These are phyloP conservation scores for Megalops atlanticus DNA, from an alignment of 2,113 vertebrate species.

Conservation along the genomic window DNA sequence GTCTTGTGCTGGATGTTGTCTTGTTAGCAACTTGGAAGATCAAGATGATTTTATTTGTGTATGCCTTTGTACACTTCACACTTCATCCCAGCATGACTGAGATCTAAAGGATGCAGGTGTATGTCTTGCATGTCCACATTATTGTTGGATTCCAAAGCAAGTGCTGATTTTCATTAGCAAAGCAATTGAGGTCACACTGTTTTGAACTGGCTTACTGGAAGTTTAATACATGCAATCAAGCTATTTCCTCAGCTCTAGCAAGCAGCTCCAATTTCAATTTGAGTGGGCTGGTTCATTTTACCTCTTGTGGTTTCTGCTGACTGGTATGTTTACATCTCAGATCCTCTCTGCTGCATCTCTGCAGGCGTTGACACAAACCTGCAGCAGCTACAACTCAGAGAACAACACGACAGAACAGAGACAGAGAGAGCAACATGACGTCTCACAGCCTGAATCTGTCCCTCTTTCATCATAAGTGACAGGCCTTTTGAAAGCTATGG, in stretches of 20 bases:
- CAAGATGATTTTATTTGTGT: too few species aligned
- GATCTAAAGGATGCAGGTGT: too few species aligned
- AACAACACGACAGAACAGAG: too few species aligned
- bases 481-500: not conserved
- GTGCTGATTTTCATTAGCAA: conserved; percentile 11
- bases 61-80: too few species aligned
- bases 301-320: conserved; percentile 10
- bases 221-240: too few species aligned
- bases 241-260: too few species aligned
- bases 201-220: not conserved
- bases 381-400: too few species aligned
- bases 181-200: not conserved
- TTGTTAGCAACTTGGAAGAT: too few species aligned
- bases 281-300: not conserved
- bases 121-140: not conserved
- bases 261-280: not conserved
- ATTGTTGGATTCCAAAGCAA: not conserved
- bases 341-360: not conserved
- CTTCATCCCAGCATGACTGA: too few species aligned
- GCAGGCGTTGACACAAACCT: not conserved
- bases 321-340: not conserved
- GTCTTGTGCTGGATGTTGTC: too few species aligned
- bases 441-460: too few species aligned
- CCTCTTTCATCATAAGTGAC: not conserved
- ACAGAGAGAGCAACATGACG: too few species aligned